Conservation (phyloP, 2,888 invertebrate species). For the Euproctis similis region DNA sequence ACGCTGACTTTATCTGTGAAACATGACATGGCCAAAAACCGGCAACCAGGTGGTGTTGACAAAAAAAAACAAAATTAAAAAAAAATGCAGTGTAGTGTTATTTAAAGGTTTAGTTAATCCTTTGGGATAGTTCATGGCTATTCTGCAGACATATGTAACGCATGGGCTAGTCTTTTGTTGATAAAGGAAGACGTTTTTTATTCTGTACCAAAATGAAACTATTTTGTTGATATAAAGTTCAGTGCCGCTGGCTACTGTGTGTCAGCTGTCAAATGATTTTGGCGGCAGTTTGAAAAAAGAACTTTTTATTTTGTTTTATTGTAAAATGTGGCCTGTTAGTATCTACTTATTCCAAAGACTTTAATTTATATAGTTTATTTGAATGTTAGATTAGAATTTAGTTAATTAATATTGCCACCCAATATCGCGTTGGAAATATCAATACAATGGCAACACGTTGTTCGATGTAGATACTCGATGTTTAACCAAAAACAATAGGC, state of each 20-base stretch:
- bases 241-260: conserved; percentile 14
- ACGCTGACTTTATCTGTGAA: conserved; percentile 46
- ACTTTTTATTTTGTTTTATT: not conserved
- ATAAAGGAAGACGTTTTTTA: conserved; percentile 23
- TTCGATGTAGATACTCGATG: conserved; percentile 18
- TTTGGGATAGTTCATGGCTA: conserved; percentile 36
- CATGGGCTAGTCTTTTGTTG: conserved; percentile 43
- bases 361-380: too few relatives aligned
- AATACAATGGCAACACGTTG: conserved; percentile 17
- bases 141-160: conserved; percentile 55
- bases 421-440: too few relatives aligned
- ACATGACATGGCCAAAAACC: conserved; percentile 49
- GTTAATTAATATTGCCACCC: too few relatives aligned
- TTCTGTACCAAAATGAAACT: conserved; percentile 22
- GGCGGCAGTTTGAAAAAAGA: not conserved
- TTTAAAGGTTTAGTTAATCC: conserved; percentile 38
- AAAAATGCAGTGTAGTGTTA: conserved; percentile 31
- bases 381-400: too few relatives aligned
- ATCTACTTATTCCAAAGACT: too few relatives aligned
- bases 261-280: conserved; percentile 20
- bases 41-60: conserved; percentile 48
- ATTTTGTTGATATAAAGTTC: conserved; percentile 25
- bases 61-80: conserved; percentile 33
- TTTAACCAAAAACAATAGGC: conserved; percentile 44
- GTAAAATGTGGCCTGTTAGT: too few relatives aligned